These are phyloP conservation scores for Myotis pilosus DNA, from an alignment of 2,797 vertebrate species.

Conservation along the genomic window DNA sequence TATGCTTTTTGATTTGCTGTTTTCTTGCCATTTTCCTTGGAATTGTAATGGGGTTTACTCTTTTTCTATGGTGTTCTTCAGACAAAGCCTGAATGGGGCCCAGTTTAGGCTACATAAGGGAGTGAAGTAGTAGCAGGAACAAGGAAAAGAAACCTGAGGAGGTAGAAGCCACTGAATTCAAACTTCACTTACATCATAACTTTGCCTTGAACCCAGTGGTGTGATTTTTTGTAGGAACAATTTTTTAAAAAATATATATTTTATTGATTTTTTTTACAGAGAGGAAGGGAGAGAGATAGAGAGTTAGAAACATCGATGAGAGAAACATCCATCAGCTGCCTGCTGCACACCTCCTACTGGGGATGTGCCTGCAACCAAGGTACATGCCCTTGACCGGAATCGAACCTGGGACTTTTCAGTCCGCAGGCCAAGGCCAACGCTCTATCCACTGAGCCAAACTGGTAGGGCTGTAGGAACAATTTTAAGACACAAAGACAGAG, in stretches of 20 bases:
- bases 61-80: conserved; percentile 48
- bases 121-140: background rate
- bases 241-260: background rate
- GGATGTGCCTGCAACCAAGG: too few species aligned
- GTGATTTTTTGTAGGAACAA: background rate
- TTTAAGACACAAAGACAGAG: background rate
- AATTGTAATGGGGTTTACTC: conserved; percentile 75
- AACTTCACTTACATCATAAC: background rate
- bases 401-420: too few species aligned
- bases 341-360: too few species aligned
- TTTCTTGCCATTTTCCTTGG: conserved; percentile 81
- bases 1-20: conserved; percentile 82
- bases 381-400: too few species aligned
- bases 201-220: background rate
- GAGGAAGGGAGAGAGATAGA: too few species aligned
- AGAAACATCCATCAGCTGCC: too few species aligned
- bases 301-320: too few species aligned
- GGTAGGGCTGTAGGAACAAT: background rate
- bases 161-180: background rate
- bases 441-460: too few species aligned
- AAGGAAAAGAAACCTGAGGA: background rate
- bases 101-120: background rate
- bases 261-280: too few species aligned
- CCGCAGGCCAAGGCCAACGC: too few species aligned
- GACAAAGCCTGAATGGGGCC: background rate